phyloP scores from a whole-genome alignment of 2,888 invertebrate species.

The Volucella zonaria region DNA sequence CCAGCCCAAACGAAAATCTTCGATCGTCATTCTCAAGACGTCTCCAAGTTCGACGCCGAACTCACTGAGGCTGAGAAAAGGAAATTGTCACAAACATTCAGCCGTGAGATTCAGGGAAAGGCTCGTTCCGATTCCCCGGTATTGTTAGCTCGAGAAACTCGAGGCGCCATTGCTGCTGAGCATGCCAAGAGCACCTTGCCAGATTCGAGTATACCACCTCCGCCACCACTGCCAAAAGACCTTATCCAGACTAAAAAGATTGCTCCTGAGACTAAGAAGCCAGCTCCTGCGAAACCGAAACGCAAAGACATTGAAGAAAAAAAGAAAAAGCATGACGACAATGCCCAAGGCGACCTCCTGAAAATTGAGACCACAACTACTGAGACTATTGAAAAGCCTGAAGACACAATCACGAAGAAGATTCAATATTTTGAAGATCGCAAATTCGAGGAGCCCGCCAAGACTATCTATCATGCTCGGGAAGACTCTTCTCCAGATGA shows the following conservation, averaged over 20 bases:
- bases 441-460: slow-evolving; percentile 83
- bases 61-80: slow-evolving; percentile 88
- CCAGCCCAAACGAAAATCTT: slow-evolving; percentile 58
- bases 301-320: slow-evolving; percentile 55
- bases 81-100: slow-evolving; percentile 88
- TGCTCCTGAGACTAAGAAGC: slow-evolving; percentile 22
- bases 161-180: slow-evolving; percentile 85
- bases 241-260: neutral
- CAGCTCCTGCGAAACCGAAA: slow-evolving; percentile 36
- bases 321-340: neutral
- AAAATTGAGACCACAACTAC: slow-evolving; percentile 16
- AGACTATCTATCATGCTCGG: slow-evolving; percentile 84
- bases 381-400: slow-evolving; percentile 82
- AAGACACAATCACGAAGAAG: slow-evolving; percentile 86
- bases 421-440: slow-evolving; percentile 92
- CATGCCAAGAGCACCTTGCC: slow-evolving; percentile 82
- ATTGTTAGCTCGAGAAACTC: slow-evolving; percentile 84
- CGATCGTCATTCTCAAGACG: slow-evolving; percentile 65
- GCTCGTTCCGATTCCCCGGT: slow-evolving; percentile 80
- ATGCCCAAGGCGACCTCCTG: neutral
- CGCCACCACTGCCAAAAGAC: slow-evolving; percentile 74
- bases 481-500: slow-evolving; percentile 84
- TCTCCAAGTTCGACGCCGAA: slow-evolving; percentile 58
- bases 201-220: slow-evolving; percentile 77
- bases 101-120: slow-evolving; percentile 88